A percentile compares a stretch with the other conserved stretches of the same genome.
phyloP scores from a whole-genome alignment of 2,113 vertebrate species.

The Kobus ellipsiprymnus region DNA sequence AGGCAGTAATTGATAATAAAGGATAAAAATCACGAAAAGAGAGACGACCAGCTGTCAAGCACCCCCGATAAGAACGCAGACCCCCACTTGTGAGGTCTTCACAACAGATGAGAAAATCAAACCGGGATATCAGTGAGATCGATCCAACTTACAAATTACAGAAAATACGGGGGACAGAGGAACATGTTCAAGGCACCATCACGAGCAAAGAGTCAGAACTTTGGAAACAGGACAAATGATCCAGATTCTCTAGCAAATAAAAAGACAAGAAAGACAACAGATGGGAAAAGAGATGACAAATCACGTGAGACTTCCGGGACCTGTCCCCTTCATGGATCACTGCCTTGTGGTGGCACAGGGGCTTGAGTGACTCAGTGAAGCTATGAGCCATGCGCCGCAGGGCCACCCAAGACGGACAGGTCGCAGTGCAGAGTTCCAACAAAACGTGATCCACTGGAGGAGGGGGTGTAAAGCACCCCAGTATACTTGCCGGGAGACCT shows the following conservation, averaged over 20 bases:
- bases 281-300: neutral
- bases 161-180: neutral
- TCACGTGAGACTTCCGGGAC: neutral
- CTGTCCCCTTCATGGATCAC: neutral
- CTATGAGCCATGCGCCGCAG: rapidly evolving
- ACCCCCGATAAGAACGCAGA: rapidly evolving
- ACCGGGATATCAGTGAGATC: too few species aligned
- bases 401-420: neutral
- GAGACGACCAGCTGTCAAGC: neutral
- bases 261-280: neutral
- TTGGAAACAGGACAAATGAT: neutral
- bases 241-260: neutral
- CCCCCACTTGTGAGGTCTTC: neutral
- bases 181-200: rapidly evolving
- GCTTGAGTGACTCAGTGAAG: neutral
- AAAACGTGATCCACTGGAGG: neutral
- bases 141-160: neutral
- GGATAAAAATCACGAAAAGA: neutral
- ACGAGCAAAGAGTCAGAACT: neutral
- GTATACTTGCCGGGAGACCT: neutral
- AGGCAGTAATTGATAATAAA: neutral
- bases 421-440: rapidly evolving
- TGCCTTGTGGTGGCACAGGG: neutral
- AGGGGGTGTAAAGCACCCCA: neutral
- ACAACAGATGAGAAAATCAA: neutral